Conservation (phyloP, 2,797 vertebrate genomes). For the Antennarius maculatus region DNA sequence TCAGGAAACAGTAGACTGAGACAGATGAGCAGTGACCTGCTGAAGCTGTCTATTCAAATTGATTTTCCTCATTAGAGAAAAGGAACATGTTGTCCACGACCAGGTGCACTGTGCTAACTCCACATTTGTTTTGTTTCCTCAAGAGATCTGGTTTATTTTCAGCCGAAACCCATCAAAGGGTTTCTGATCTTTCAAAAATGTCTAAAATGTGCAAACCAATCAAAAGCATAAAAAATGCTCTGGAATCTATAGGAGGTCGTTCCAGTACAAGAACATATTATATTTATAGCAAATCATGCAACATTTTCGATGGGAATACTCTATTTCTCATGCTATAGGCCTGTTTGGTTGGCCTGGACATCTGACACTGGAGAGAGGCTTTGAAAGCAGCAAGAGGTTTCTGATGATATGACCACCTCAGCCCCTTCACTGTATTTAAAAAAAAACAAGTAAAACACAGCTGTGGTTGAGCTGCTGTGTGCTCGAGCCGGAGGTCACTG, state of each 20-base stretch:
- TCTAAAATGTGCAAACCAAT: slow-evolving; percentile 17
- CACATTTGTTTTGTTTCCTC: slow-evolving; percentile 27
- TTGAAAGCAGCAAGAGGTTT: slow-evolving; percentile 59
- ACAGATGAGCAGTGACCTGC: slow-evolving; percentile 32
- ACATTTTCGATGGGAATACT: slow-evolving; percentile 51
- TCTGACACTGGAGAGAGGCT: slow-evolving; percentile 47
- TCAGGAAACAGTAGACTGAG: slow-evolving; percentile 32
- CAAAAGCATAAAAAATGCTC: slow-evolving; percentile 28
- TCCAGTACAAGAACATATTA: slow-evolving; percentile 21
- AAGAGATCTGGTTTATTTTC: slow-evolving; percentile 36
- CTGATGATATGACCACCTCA: slow-evolving; percentile 31
- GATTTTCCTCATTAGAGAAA: slow-evolving; percentile 49
- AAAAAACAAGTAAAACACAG: slow-evolving; percentile 49
- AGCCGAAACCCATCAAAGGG: slow-evolving; percentile 31
- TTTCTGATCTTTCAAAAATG: slow-evolving; percentile 10
- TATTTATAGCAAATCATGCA: slow-evolving; percentile 22
- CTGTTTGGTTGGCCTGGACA: slow-evolving; percentile 51
- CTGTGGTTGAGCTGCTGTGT: slow-evolving; percentile 61
- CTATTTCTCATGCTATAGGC: slow-evolving; percentile 24
- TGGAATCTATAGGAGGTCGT: slow-evolving; percentile 37
- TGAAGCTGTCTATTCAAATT: slow-evolving; percentile 35
- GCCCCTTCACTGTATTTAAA: slow-evolving; percentile 27
- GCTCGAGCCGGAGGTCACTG: slow-evolving; percentile 52
- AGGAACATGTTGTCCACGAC: slow-evolving; percentile 47
- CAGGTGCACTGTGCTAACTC: slow-evolving; percentile 40